These are phyloP conservation scores for Gymnoscelis rufifasciata DNA, from an alignment of 2,888 invertebrate species.

Conservation along the genomic window DNA sequence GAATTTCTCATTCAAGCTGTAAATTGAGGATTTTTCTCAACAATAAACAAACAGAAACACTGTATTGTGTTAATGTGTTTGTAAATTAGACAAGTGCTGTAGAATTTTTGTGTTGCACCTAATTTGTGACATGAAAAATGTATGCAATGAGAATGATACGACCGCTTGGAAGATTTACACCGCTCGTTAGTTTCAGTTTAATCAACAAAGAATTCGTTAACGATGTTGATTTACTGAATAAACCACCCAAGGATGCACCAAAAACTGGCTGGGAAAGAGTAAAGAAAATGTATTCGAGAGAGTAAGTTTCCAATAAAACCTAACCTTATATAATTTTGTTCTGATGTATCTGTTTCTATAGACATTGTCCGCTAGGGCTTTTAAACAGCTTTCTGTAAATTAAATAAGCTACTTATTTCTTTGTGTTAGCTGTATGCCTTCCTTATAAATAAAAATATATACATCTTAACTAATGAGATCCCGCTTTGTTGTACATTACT, in stretches of 20 bases:
- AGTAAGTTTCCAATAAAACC: slow-evolving; percentile 52
- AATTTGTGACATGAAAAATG: slow-evolving; percentile 2
- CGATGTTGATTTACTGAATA: slow-evolving; percentile 43
- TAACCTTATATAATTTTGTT: not conserved
- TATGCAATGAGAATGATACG: slow-evolving; percentile 40
- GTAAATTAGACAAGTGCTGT: too few species aligned
- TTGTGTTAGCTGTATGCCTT: too few species aligned
- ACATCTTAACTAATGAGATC: not conserved
- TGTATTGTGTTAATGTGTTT: too few species aligned
- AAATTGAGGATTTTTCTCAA: too few species aligned
- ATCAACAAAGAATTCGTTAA: slow-evolving; percentile 36
- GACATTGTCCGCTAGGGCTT: too few species aligned
- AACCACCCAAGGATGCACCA: slow-evolving; percentile 18
- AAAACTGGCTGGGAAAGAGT: slow-evolving; percentile 73
- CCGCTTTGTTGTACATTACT: not conserved
- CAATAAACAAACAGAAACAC: too few species aligned
- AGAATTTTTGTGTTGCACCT: too few species aligned
- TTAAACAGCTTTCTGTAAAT: too few species aligned
- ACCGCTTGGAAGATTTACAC: slow-evolving; percentile 49
- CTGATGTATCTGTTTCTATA: too few species aligned
- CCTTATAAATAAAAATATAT: not conserved
- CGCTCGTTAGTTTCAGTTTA: slow-evolving; percentile 47
- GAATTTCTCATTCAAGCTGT: too few species aligned
- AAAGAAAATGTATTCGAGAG: slow-evolving; percentile 62
- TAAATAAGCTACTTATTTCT: too few species aligned